These are phyloP conservation scores for Drosophila funebris DNA, from an alignment of 1,140 invertebrate species.

Conservation along the genomic window DNA sequence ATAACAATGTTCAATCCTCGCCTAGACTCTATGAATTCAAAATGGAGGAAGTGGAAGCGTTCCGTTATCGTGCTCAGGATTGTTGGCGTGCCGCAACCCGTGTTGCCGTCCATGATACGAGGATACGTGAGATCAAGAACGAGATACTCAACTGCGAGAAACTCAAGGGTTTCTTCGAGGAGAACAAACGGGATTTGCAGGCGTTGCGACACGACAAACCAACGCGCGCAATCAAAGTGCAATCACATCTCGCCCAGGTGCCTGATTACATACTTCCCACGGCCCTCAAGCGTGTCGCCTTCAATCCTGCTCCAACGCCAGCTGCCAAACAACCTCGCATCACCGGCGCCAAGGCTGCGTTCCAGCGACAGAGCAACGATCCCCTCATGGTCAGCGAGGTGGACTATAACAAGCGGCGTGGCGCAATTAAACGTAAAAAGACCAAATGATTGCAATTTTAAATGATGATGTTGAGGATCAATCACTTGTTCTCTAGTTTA, in stretches of 20 bases:
- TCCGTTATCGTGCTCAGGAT: conserved; percentile 96
- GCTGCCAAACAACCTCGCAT: conserved; percentile 80
- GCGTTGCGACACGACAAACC: conserved; percentile 96
- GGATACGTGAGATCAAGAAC: conserved; percentile 97
- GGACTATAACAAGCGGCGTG: conserved; percentile 65
- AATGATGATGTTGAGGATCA: too few species aligned
- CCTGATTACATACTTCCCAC: conserved; percentile 96
- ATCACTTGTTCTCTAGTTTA: too few species aligned
- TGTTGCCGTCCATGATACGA: conserved; percentile 95
- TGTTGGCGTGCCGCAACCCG: conserved; percentile 96
- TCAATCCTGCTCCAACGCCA: conserved; percentile 40
- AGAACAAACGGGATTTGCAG: conserved; percentile 95
- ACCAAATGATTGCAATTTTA: conserved; percentile 15
- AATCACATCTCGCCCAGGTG: conserved; percentile 94
- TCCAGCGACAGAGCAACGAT: conserved; percentile 75
- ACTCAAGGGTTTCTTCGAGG: conserved; percentile 97
- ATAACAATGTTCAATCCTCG: neutral
- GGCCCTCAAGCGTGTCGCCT: conserved; percentile 87
- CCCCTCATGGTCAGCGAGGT: conserved; percentile 79
- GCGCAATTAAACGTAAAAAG: conserved; percentile 32
- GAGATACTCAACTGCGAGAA: conserved; percentile 97
- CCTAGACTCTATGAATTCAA: conserved; percentile 95
- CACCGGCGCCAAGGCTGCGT: conserved; percentile 60
- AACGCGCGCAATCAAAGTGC: conserved; percentile 92
- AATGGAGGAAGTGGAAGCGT: conserved; percentile 97